Evolutionary conservation across 2,888 invertebrate genomes (phyloP).

Genomic region (Tineola bisselliella): DNA sequence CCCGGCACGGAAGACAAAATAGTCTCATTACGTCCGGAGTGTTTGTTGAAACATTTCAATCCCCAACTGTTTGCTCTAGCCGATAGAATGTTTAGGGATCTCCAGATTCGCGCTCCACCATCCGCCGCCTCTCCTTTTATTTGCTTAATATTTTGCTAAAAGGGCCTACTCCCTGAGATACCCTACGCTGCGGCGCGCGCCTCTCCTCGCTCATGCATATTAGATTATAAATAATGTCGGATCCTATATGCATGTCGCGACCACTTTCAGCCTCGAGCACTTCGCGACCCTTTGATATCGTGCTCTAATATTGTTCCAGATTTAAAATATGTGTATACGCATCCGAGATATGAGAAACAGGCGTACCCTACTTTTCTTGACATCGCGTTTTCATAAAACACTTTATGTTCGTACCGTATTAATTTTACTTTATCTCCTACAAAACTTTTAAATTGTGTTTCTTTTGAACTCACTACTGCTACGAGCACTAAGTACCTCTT

Average conservation of each 20-base stretch:
- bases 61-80: slow-evolving; percentile 46
- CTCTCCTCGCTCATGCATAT: slow-evolving; percentile 34
- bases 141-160: slow-evolving; percentile 52
- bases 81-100: slow-evolving; percentile 28
- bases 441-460: not conserved
- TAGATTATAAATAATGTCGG: slow-evolving; percentile 45
- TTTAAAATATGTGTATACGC: slow-evolving; percentile 15
- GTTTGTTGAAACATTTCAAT: slow-evolving; percentile 54
- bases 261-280: slow-evolving; percentile 29
- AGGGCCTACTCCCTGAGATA: slow-evolving; percentile 27
- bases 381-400: slow-evolving; percentile 1
- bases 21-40: slow-evolving; percentile 44
- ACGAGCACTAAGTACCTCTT: not conserved
- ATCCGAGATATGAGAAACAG: slow-evolving; percentile 14
- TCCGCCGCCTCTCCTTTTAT: slow-evolving; percentile 28
- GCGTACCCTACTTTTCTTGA: slow-evolving; percentile 1
- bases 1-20: slow-evolving; percentile 24
- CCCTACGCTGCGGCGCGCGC: slow-evolving; percentile 19
- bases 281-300: slow-evolving; percentile 18
- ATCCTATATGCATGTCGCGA: slow-evolving; percentile 28
- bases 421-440: not conserved
- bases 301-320: slow-evolving; percentile 16
- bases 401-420: not conserved
- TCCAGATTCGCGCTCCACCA: slow-evolving; percentile 15
- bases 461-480: not conserved